Evolutionary conservation across 2,797 vertebrate species (phyloP).

Genomic region (Aselliscus stoliczkanus): DNA sequence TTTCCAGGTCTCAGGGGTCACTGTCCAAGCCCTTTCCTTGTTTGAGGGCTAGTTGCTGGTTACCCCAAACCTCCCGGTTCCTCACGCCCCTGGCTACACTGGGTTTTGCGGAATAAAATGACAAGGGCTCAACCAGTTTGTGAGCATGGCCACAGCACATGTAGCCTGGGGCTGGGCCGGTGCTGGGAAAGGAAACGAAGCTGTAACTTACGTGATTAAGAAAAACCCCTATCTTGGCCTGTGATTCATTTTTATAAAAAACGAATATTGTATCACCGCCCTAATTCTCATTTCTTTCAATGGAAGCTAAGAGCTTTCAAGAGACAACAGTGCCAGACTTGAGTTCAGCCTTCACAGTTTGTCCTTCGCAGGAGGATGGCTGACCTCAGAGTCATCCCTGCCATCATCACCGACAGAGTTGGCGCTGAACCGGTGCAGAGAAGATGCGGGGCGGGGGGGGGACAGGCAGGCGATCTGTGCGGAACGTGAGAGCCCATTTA

Average conservation of each 20-base stretch:
- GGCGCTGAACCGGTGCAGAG: not conserved
- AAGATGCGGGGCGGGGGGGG: not conserved
- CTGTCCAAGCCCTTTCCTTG: not conserved
- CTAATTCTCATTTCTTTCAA: not conserved
- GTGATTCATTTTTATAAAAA: not conserved
- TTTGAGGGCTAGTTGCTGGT: not conserved
- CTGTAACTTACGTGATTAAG: not conserved
- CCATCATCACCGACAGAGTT: not conserved
- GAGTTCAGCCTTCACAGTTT: not conserved
- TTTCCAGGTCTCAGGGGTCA: not conserved
- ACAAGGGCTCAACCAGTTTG: not conserved
- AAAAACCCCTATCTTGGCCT: not conserved
- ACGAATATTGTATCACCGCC: not conserved
- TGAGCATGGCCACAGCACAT: rapidly evolving
- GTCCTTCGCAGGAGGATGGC: not conserved
- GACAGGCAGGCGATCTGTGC: not conserved
- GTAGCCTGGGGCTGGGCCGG: not conserved
- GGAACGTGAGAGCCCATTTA: rapidly evolving
- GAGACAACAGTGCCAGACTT: not conserved
- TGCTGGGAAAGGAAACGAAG: not conserved
- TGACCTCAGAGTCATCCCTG: not conserved
- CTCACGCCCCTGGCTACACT: not conserved
- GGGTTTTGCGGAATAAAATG: not conserved
- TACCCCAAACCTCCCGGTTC: not conserved
- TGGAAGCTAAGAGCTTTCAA: not conserved